A percentile compares a stretch with the other conserved stretches of the same genome.
phyloP scores from a whole-genome alignment of 2,888 invertebrate genomes.

The Rhamphomyia laevipes region DNA sequence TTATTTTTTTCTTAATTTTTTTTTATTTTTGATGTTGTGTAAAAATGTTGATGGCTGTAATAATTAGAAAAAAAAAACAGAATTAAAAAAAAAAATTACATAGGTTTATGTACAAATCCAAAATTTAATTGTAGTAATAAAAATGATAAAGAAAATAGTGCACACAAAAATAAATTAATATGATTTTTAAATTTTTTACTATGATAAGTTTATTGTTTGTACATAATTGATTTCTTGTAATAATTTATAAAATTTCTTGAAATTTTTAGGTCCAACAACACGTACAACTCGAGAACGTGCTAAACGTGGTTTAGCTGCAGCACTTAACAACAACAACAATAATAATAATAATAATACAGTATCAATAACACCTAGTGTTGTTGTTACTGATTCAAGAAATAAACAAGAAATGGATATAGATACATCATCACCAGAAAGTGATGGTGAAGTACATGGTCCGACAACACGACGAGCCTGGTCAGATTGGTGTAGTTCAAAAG shows the following conservation, averaged over 20 bases:
- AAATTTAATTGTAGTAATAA: too few species aligned
- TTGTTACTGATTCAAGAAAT: neutral
- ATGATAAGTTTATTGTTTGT: too few species aligned
- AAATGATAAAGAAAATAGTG: too few species aligned
- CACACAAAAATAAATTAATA: too few species aligned
- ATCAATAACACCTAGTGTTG: slow-evolving; percentile 1
- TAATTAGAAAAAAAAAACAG: too few species aligned
- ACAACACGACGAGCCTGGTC: slow-evolving; percentile 67
- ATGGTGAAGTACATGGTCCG: slow-evolving; percentile 44
- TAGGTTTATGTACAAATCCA: too few species aligned
- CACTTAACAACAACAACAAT: neutral
- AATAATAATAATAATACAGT: slow-evolving; percentile 6
- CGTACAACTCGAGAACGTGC: slow-evolving; percentile 37
- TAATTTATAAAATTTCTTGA: neutral
- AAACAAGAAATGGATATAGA: slow-evolving; percentile 30
- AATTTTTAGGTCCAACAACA: slow-evolving; percentile 24
- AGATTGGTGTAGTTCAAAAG: slow-evolving; percentile 51
- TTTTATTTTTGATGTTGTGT: too few species aligned
- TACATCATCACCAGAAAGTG: slow-evolving; percentile 25
- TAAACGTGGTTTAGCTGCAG: slow-evolving; percentile 29
- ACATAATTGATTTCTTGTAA: too few species aligned
- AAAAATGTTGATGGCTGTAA: too few species aligned
- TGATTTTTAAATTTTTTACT: too few species aligned
- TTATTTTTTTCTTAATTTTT: too few species aligned
- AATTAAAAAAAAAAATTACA: too few species aligned